Evolutionary conservation across 1,140 invertebrate genomes (phyloP), one percentile per base, ranked within the genome.

Genomic region (Andrena cerasifolii): DNA sequence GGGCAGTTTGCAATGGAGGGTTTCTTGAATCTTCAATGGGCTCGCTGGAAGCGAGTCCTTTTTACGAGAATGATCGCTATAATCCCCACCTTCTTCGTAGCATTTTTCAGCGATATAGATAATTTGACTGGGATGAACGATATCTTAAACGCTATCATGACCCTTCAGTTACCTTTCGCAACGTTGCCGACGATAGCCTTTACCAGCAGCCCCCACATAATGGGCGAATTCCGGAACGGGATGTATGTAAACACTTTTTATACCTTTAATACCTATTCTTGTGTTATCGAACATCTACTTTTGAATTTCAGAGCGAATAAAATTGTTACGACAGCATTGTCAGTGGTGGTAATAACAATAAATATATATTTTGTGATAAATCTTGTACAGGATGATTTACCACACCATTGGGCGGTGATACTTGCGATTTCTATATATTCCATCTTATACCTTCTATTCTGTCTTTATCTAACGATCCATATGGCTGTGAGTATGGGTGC

Each of bases 71-170:
- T 95, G 2, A 96, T 98, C 82, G 98, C 98, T 24, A 98, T 99
- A 84, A 91, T 96, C 14, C 98, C 98, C 3, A 98, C 98, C n/a
- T 95, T 99, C 74, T 93, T 96, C 8, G 93, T 97, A 1, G 96
- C 97, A 2, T 94, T 96, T 79, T 97, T 94, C 79, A 94, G 94
- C 61, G 93, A 96, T 63, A 96, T 98, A 82, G 89, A 95, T 24
- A 94, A 98, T 80, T 91, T 99, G 49, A 97, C 96, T 26, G 93
- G 92, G 21, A 95, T 99, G 95, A 99, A 99, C 89, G 97, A 98
- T 89, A 93, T 97, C n/a, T 92, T 99, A 1, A 99, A 99, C 92
- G 97, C 97, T 2, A 93, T 98, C 4, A 98, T 98, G 97, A 96
- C 95, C 77, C 91, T 98, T 0, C 97, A 98, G 86, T 88, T 97